These are phyloP conservation scores for Griposia aprilina DNA, from an alignment of 2,888 invertebrate species.

Conservation along the genomic window DNA sequence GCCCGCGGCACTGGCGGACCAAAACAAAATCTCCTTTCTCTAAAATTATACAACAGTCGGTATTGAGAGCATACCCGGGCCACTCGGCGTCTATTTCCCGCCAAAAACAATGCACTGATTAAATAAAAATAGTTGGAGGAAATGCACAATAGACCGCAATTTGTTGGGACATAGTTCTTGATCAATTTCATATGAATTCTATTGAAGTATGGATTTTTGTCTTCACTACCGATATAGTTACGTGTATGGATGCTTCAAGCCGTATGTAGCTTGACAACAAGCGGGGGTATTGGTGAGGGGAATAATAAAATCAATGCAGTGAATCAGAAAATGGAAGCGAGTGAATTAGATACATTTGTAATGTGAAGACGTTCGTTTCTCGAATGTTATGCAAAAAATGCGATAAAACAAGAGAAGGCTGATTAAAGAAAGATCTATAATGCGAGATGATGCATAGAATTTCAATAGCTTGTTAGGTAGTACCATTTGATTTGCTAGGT, in stretches of 20 bases:
- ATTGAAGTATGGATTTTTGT: slow-evolving; percentile 46
- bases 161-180: slow-evolving; percentile 5
- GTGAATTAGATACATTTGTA: slow-evolving; percentile 39
- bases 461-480: background rate
- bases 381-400: slow-evolving; percentile 28
- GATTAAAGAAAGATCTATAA: slow-evolving; percentile 3
- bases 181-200: slow-evolving; percentile 16
- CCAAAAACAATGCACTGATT: slow-evolving; percentile 68
- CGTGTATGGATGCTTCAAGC: slow-evolving; percentile 18
- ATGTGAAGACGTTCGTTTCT: slow-evolving; percentile 22
- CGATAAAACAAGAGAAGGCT: slow-evolving; percentile 7
- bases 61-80: slow-evolving; percentile 77
- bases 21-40: slow-evolving; percentile 90
- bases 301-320: slow-evolving; percentile 51
- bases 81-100: slow-evolving; percentile 76
- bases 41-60: slow-evolving; percentile 88
- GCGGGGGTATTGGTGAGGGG: slow-evolving; percentile 19
- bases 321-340: slow-evolving; percentile 39
- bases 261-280: slow-evolving; percentile 52
- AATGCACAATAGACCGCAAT: slow-evolving; percentile 7
- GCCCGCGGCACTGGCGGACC: slow-evolving; percentile 84
- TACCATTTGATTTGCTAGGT: background rate
- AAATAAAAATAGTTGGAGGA: slow-evolving; percentile 28
- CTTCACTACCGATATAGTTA: slow-evolving; percentile 18
- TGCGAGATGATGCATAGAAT: slow-evolving; percentile 4